Base-by-base conservation (phyloP, 2,113 vertebrate species). In the Capreolus pygargus region DNA sequence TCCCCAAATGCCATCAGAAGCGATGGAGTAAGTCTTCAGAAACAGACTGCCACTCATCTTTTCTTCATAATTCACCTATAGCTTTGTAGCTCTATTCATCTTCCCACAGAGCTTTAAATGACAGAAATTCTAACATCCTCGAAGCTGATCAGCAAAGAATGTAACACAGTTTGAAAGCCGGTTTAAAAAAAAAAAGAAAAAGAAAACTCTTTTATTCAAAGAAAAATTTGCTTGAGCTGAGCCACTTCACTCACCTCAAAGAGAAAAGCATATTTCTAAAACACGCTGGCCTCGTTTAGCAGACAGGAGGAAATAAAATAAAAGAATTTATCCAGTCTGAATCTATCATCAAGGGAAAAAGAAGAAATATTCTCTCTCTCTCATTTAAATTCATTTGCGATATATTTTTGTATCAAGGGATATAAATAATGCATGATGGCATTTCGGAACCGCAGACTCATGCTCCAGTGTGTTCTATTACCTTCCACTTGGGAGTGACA, bases 271-370 rank as follows among this genome's bases (percentile, higher is more conserved):
- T 86, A 57, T 89, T 96, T 96, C 95, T 93, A 4, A 78, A 95
- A 45, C 30, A 86, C 0, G 15, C 36, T 86, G 60, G 88, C 94
- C 81, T 93, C 70, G 88, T 93, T 97, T 54, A 92, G 97, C 91
- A 95, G 88, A 96, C n/a, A 91, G 47, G 86, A 92, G 96, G 70
- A 96, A 97, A 97, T 92, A 93, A 97, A 95, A 97, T 97, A 91
- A 97, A 97, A 54, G 82, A 91, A 84, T 89, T 70, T 92, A 97
- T 87, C 70, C 94, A 94, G 55, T 55, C 67, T 78, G 86, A 79
- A 84, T 94, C 94, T 89, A 94, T 91, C 92, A 94, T 76, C 45
- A 21, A 15, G 52, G 74, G 88, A 70, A n/a, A 86, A 94, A 91
- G 74, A 95, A 94, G 88, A 97, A 91, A 95, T 85, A 87, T 87